Conservation (phyloP, 2,888 invertebrate species). For the Agonopterix arenella region DNA sequence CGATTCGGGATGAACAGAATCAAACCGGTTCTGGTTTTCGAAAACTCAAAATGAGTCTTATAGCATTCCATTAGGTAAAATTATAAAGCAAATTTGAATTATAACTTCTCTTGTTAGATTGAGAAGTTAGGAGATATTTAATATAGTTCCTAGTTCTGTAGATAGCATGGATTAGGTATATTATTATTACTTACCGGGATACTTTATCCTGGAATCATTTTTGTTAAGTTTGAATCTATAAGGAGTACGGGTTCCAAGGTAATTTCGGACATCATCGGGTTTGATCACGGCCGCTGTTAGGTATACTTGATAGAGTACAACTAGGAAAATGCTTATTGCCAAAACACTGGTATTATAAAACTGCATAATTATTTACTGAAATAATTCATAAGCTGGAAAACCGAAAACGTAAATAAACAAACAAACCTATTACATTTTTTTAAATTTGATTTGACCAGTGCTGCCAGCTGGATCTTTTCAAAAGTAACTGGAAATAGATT, state of each 20-base stretch:
- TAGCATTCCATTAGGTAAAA: too few relatives aligned
- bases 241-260: conserved; percentile 83
- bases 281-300: conserved; percentile 7
- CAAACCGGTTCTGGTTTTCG: too few relatives aligned
- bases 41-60: too few relatives aligned
- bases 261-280: conserved; percentile 40
- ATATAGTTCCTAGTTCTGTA: background rate
- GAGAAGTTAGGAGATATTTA: background rate
- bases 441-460: too few relatives aligned
- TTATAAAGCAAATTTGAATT: too few relatives aligned
- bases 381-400: too few relatives aligned
- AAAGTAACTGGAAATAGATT: too few relatives aligned
- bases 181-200: conserved; percentile 69
- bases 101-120: too few relatives aligned
- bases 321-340: background rate
- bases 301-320: background rate
- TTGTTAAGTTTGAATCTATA: conserved; percentile 83
- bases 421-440: too few relatives aligned
- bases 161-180: conserved; percentile 6
- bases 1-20: too few relatives aligned
- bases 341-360: background rate
- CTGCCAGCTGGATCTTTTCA: too few relatives aligned
- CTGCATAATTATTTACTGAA: background rate
- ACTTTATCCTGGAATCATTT: conserved; percentile 76
- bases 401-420: too few relatives aligned